Evolutionary conservation across 2,797 vertebrate species (phyloP), one percentile per base, ranked within the genome.

Genomic region (Anableps anableps): DNA sequence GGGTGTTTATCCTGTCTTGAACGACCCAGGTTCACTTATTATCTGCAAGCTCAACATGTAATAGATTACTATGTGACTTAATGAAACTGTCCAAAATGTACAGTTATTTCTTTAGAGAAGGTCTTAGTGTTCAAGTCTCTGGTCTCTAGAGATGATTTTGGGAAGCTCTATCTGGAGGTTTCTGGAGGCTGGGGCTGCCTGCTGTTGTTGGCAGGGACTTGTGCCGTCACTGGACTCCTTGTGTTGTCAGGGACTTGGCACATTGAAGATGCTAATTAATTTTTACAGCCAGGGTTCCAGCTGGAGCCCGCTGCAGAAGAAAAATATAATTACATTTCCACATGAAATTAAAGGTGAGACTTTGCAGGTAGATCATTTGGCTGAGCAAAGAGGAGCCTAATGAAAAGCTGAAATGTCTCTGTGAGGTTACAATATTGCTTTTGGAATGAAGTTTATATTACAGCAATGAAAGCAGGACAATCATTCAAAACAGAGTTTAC

Each of bases 231-330:
- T 72, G 41, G 60, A 51, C 82, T 84, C 81, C 74, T 82, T 38
- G 29, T 77, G 84, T 80, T 76, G 86, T 84, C 55, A 29, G 60
- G 38, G 53, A 29, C 76, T 87, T 79, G 72, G 64, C 36, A 17
- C 86, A 88, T 88, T 79, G 77, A 88, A 91, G 81, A 80, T 68
- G 83, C 84, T 90, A 88, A 93, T 91, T 91, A 85, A 85, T 90
- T 89, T 87, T 81, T 88, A 79, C 76, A 84, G 76, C 78, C 80
- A 75, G 87, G 51, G 74, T 38, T 89, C 84, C 91, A 93, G 91
- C 91, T 93, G 92, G 82, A 92, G 80, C 72, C 75, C 7, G 80
- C 80, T 73, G 78, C 43, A 79, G 74, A 81, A 81, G 85, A 86
- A 85, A 58, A 76, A 74, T 72, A 78, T 90, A 80, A 94, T 92